Percentiles rank a stretch among this genome's conserved stretches.
Conservation (phyloP, 1,140 invertebrate genomes). For the Heterodera schachtii region DNA sequence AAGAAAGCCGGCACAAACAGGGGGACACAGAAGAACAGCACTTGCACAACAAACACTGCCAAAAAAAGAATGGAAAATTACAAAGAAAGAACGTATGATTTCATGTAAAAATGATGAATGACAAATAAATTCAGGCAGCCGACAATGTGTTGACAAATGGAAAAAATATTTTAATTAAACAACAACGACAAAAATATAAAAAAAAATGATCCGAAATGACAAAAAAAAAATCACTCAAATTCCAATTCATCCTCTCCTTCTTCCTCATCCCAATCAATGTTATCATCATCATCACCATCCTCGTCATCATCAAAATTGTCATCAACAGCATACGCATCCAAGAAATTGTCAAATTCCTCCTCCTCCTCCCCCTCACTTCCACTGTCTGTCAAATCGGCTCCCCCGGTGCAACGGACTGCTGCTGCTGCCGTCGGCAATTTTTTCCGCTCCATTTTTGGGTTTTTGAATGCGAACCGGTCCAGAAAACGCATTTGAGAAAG, state of each 20-base stretch:
- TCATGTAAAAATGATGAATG: no score
- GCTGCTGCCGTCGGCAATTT: no score
- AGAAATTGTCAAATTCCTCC: slow-evolving; percentile 34
- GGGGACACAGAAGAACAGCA: no score
- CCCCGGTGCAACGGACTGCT: no score
- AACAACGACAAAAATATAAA: background rate
- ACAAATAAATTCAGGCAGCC: no score
- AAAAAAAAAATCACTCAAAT: background rate
- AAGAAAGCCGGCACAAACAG: background rate
- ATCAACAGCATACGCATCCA: slow-evolving; percentile 27
- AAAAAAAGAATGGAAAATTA: no score
- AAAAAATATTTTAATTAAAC: background rate
- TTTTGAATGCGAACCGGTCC: slow-evolving; percentile 92
- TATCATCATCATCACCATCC: background rate
- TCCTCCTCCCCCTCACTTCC: slow-evolving; percentile 67
- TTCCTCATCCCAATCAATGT: background rate
- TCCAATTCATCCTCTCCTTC: slow-evolving; percentile 12
- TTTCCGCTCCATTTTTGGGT: slow-evolving; percentile 77
- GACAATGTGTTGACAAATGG: no score
- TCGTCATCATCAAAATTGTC: slow-evolving; percentile 24
- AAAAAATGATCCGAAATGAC: background rate
- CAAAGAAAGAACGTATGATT: no score
- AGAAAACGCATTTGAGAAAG: slow-evolving; percentile 85
- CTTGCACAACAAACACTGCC: no score
- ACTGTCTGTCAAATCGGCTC: slow-evolving; percentile 65